Evolutionary conservation across 2,888 invertebrate species (phyloP), one percentile per base, ranked within the genome.

Genomic region (Drosophila anceps): DNA sequence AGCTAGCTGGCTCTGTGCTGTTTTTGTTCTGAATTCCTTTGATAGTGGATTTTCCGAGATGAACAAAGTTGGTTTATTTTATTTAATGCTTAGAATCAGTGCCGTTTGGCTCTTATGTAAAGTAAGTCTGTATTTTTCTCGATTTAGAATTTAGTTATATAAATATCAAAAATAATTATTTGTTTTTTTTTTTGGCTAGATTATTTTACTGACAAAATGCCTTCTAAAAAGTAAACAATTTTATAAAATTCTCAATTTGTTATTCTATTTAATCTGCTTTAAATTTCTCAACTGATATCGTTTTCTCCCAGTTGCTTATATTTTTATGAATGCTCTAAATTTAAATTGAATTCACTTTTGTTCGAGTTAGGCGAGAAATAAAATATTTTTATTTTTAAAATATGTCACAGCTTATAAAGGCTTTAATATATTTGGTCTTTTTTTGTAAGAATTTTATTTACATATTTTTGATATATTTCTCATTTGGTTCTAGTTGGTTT

Each of bases 401-500:
- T 12, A 0, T n/a, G 7, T 27, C 37, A 12, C 10, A 10, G 20
- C 20, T 15, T 48, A 10, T n/a, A 1, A 9, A 24, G 15, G 15
- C n/a, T n/a, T 29, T 29, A 7, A 12, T 20, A 51, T 29, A 48
- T 20, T 8, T 50, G 35, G 1, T 0, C n/a, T 0, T 50, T 4
- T 13, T 50, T 33, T 20, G 2, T 0, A 20, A 4, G 37, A 8
- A 27, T 57, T 43, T n/a, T 12, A 33, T 37, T 29, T 59, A 24
- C 35, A 39, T 46, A 27, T 18, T 43, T 29, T 10, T 15, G 0
- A 18, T 6, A 35, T 29, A 20, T 48, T 29, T 20, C 37, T 62
- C 13, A 18, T 43, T 53, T 24, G n/a, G 41, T 33, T 62, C n/a
- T 27, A 41, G 61, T 51, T 54, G 37, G 35, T 6, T 46, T 59